Evolutionary conservation across 2,888 invertebrate genomes (phyloP), one percentile per base, ranked within the genome.

Genomic region (Lomographa bimaculata): DNA sequence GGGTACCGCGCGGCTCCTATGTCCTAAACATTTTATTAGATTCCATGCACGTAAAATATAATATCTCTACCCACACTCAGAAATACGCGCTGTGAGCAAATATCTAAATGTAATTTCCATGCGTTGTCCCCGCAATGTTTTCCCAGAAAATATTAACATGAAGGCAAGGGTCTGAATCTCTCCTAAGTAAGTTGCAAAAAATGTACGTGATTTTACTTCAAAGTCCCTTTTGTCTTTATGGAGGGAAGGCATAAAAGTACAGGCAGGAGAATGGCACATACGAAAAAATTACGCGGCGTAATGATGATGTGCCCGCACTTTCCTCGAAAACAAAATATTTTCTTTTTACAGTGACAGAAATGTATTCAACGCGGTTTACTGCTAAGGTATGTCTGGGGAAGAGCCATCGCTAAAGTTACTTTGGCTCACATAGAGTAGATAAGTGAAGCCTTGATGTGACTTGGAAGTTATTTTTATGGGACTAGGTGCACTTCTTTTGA

Each of bases 121-220:
- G 84, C 83, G 84, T 83, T 83, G 87, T 87, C 87, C 85, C 85
- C 84, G 81, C 87, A 85, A 86, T 87, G 87, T 89, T 86, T 89
- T 83, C 79, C 84, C 83, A 82, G 79, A 87, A 87, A 87, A 89
- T 87, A 89, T 89, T 87, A 87, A 89, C 89, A 87, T 86, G 75
- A 81, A 82, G 80, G 81, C 79, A 84, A 83, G 86, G 84, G 87
- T 81, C 86, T 84, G 85, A 84, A 81, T 85, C 85, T 86, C 79
- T 86, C 81, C 81, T 89, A 87, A 89, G 89, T 89, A 89, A 89
- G 87, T 89, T 89, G 87, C 87, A 89, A 89, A 89, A 89, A 89
- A 89, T 87, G 85, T 89, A 89, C 89, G 89, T 89, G 89, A 89
- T 89, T 89, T 89, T 82, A 89, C 87, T 89, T 87, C 89, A 87